Base-by-base conservation (phyloP, 64 coral and sea anemone species). In the Pocillopora damicornis region DNA sequence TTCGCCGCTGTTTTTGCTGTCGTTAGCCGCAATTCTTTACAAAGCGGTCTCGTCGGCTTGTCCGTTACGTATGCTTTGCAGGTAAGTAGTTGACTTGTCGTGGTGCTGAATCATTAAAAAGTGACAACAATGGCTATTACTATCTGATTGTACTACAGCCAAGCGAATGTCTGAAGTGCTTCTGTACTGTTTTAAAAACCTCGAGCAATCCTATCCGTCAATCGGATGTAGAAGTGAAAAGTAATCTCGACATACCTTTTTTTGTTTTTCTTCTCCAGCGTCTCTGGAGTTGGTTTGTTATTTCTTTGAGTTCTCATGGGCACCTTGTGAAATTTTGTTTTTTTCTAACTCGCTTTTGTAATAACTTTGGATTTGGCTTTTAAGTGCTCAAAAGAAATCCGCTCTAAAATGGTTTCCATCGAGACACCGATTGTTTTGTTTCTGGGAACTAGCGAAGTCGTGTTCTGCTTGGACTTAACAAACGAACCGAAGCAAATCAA, bases 1-100 rank as follows among this genome's bases (percentile, higher is more conserved):
- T 91, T 89, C 56, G 93, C 93, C 15, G 77, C 93, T 9, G 42
- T 95, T 73, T 95, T 95, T 82, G 79, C 89, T 74, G 93, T 95
- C 14, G 63, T 91, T 65, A 85, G 69, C 42, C 89, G 86, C 14
- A 89, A 86, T 37, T 77, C 63, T 17, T 76, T 95, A 15, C 71
- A 91, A 38, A 88, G 76, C 83, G 93, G 93, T 13, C 78, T 95
- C 1, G 93, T 95, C 16, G 93, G 93, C 58, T 87, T 95, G n/a
- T 95, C 93, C 8, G 60, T 95, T 2, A 88, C 89, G 0, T 90
- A 95, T 73, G 93, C 93, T 38, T 76, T 95, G 73, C 77, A 88
- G 89, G 93, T 95, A 74, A 23, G 22, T 71, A 71, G 67, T 23
- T 23, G 11, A n/a, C 20, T 30, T 51, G 42, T 51, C 42, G 42